phyloP scores from a whole-genome alignment of 2,888 invertebrate genomes.

The Junonia oenone region DNA sequence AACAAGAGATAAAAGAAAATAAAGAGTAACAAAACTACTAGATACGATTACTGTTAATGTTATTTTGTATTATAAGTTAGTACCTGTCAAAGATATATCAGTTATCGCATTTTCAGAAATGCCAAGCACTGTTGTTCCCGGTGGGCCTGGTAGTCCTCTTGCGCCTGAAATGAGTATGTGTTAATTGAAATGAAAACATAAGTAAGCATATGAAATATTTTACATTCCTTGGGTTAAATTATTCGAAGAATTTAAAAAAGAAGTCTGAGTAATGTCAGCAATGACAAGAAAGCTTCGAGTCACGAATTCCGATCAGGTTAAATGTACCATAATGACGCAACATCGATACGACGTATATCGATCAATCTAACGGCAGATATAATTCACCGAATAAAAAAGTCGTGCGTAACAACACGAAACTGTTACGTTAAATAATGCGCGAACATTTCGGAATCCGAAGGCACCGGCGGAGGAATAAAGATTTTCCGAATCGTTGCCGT shows the following conservation, averaged over 20 bases:
- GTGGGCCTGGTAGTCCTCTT: constrained; percentile 59
- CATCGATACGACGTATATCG: neutral
- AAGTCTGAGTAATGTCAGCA: neutral
- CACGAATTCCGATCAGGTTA: constrained; percentile 2
- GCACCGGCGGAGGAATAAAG: constrained; percentile 56
- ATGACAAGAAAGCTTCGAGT: neutral
- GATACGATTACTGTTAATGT: too few relatives aligned
- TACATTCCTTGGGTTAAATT: neutral
- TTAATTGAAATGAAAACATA: neutral
- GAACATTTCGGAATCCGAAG: constrained; percentile 45
- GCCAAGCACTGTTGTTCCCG: constrained; percentile 44
- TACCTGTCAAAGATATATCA: constrained; percentile 37
- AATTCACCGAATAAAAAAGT: neutral
- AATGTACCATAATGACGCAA: constrained; percentile 1
- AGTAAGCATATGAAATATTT: neutral
- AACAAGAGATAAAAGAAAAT: neutral
- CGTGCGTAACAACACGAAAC: constrained; percentile 45
- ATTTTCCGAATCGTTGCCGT: constrained; percentile 71
- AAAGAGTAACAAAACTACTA: neutral
- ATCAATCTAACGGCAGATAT: neutral
- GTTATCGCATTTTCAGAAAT: constrained; percentile 53
- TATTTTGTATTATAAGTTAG: too few relatives aligned
- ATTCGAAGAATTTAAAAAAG: neutral
- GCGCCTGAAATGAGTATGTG: constrained; percentile 42
- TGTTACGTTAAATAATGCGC: constrained; percentile 60